phyloP scores from a whole-genome alignment of 2,113 vertebrate species.

The Xenotilapia flavipinnis region DNA sequence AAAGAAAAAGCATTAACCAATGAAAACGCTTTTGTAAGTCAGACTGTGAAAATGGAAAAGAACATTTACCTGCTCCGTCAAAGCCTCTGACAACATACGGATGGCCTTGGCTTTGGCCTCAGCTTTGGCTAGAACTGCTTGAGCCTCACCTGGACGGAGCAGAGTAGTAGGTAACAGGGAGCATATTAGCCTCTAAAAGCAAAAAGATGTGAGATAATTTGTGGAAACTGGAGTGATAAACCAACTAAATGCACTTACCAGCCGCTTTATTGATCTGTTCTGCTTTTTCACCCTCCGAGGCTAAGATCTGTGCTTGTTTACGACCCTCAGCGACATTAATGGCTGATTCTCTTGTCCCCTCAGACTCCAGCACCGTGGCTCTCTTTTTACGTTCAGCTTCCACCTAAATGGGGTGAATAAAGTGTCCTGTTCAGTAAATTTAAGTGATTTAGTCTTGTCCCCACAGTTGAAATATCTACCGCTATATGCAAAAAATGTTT shows the following conservation, averaged over 20 bases:
- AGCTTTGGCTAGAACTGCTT: slow-evolving; percentile 84
- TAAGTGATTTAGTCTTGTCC: background rate
- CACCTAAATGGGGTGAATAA: slow-evolving; percentile 69
- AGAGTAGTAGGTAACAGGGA: background rate
- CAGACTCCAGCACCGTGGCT: slow-evolving; percentile 90
- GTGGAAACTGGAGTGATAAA: background rate
- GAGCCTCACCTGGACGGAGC: slow-evolving; percentile 82
- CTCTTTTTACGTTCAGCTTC: slow-evolving; percentile 91
- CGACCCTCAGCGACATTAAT: slow-evolving; percentile 92
- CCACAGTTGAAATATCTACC: background rate
- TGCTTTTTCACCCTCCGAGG: slow-evolving; percentile 85
- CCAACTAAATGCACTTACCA: slow-evolving; percentile 67
- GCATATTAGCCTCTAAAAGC: background rate
- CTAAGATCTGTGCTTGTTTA: slow-evolving; percentile 93
- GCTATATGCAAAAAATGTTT: background rate
- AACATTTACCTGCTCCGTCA: slow-evolving; percentile 77
- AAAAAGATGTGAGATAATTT: background rate
- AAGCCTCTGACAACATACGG: slow-evolving; percentile 79
- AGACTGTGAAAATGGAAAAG: background rate
- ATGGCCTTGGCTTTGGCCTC: slow-evolving; percentile 91
- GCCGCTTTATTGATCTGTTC: slow-evolving; percentile 91
- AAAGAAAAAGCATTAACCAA: background rate
- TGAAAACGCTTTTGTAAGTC: background rate
- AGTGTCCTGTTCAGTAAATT: background rate
- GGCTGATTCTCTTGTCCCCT: slow-evolving; percentile 85